phyloP scores from a whole-genome alignment of 2,888 invertebrate genomes.

The Nemurella pictetii region DNA sequence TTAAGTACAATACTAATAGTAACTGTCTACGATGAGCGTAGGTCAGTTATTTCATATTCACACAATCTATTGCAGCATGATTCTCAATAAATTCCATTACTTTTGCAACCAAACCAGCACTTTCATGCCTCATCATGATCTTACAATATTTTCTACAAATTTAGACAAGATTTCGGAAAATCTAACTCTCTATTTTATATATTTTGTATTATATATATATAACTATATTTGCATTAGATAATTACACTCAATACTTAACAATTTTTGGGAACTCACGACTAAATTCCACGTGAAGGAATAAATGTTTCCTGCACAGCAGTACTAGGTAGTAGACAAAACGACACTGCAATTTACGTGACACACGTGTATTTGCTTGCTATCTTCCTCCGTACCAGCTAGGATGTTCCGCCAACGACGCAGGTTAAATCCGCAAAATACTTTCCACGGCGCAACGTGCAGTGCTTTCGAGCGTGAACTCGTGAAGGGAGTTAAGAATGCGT shows the following conservation, averaged over 20 bases:
- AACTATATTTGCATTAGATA: not conserved
- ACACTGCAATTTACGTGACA: not conserved
- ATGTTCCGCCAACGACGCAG: not conserved
- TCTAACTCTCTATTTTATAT: not conserved
- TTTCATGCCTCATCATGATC: not conserved
- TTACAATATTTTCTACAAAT: not conserved
- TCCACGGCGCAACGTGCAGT: not conserved
- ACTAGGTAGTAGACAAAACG: not conserved
- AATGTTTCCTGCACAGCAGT: not conserved
- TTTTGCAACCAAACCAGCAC: not conserved
- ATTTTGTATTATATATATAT: not conserved
- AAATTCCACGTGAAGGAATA: not conserved
- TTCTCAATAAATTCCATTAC: not conserved
- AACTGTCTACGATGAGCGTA: not conserved
- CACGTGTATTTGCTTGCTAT: not conserved
- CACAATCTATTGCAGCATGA: not conserved
- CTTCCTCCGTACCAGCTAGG: not conserved
- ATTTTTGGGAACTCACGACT: not conserved
- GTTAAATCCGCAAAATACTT: too few relatives aligned
- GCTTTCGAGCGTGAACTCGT: not conserved
- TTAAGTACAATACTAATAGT: constrained; percentile 36
- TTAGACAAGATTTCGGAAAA: not conserved
- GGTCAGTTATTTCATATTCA: not conserved
- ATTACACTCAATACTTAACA: not conserved
- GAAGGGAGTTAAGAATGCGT: not conserved